Conservation (phyloP, 2,797 vertebrate species). For the Sebastes flavidus region DNA sequence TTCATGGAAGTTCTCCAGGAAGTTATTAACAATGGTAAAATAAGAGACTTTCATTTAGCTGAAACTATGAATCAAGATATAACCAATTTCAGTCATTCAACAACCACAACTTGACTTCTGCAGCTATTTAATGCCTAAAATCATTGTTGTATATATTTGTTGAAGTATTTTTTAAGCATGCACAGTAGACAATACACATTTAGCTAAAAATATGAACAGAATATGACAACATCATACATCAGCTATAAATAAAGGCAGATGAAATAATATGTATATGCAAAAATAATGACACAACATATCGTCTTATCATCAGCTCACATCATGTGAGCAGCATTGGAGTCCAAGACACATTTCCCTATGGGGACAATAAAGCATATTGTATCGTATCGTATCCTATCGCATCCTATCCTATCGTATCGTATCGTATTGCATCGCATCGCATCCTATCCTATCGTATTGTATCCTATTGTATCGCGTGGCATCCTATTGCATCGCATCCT, state of each 20-base stretch:
- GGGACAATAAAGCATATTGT: too few species aligned
- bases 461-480: too few species aligned
- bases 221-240: not conserved
- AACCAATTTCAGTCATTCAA: not conserved
- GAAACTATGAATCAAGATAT: not conserved
- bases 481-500: too few species aligned
- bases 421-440: too few species aligned
- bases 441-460: too few species aligned
- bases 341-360: too few species aligned
- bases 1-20: constrained; percentile 27
- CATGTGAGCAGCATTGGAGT: too few species aligned
- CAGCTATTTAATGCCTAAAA: not conserved
- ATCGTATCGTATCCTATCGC: too few species aligned
- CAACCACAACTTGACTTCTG: not conserved
- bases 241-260: not conserved
- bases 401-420: too few species aligned
- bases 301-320: too few species aligned
- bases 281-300: too few species aligned
- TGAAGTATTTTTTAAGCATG: not conserved
- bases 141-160: not conserved
- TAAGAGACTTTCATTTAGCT: not conserved
- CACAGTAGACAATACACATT: not conserved
- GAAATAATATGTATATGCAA: not conserved
- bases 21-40: constrained; percentile 5
- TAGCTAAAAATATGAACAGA: not conserved